Percentiles rank a stretch among this genome's conserved stretches.
phyloP scores from a whole-genome alignment of 35 echinoderm and acorn worm species.

The Ophioderma brevispina region DNA sequence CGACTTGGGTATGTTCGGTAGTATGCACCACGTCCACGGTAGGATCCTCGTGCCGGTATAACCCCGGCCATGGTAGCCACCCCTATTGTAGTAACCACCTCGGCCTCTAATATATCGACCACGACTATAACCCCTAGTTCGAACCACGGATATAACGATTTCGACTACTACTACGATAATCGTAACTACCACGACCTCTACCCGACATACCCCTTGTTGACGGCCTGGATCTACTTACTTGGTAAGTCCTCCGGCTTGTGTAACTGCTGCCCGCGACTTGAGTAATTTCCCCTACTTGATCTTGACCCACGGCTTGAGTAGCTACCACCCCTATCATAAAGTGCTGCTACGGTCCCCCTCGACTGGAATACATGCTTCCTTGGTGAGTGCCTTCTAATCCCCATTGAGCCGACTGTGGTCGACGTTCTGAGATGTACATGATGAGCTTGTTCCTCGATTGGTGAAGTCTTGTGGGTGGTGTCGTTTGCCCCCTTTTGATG shows the following conservation, averaged over 20 bases:
- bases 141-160: not conserved
- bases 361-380: not conserved
- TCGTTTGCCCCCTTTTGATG: not conserved
- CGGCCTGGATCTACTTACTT: not conserved
- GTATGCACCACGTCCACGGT: not conserved
- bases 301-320: too few relatives aligned
- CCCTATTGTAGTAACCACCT: not conserved
- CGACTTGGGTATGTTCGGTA: not conserved
- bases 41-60: not conserved
- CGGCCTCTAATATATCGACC: not conserved
- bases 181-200: not conserved
- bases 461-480: not conserved
- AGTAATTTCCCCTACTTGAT: too few relatives aligned
- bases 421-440: not conserved
- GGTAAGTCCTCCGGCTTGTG: not conserved
- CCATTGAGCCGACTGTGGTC: not conserved
- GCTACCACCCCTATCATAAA: too few relatives aligned
- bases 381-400: not conserved
- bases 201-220: not conserved
- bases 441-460: not conserved
- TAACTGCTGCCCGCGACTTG: not conserved
- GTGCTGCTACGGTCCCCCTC: not conserved
- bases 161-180: not conserved
- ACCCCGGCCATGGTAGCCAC: not conserved
- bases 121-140: not conserved